Conservation (phyloP, 2,113 vertebrate genomes). For the Boulengeromyrus knoepffleri region DNA sequence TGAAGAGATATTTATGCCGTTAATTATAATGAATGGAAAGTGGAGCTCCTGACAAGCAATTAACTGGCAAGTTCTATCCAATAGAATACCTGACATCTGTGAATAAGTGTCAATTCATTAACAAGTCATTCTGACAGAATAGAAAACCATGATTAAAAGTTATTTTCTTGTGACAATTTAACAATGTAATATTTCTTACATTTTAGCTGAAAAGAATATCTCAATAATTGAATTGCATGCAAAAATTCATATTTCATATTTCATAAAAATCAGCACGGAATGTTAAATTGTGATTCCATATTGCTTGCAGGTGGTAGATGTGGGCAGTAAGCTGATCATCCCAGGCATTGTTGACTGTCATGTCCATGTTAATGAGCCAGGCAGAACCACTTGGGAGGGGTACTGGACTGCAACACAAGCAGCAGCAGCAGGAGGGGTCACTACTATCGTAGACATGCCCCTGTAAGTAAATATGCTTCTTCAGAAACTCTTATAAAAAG, state of each 20-base stretch:
- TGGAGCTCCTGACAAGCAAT: background rate
- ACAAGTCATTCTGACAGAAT: background rate
- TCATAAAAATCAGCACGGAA: background rate
- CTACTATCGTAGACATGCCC: conserved; percentile 75
- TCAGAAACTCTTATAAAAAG: background rate
- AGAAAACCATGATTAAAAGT: background rate
- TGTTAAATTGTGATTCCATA: background rate
- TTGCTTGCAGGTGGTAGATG: conserved; percentile 61
- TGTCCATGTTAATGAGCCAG: conserved; percentile 73
- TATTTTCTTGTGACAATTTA: background rate
- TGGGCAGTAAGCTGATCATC: conserved; percentile 68
- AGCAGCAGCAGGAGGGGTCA: conserved; percentile 73
- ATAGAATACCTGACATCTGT: background rate
- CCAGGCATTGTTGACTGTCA: conserved; percentile 71
- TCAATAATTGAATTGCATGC: background rate
- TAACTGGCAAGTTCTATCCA: background rate
- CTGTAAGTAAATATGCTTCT: conserved; percentile 47
- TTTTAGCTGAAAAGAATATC: background rate
- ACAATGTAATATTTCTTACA: background rate
- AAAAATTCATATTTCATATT: too few relatives aligned
- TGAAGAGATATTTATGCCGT: background rate
- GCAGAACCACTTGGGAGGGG: conserved; percentile 67
- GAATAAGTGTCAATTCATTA: background rate
- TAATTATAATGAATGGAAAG: background rate
- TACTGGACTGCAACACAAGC: conserved; percentile 67